Base-by-base conservation (phyloP, 2,888 invertebrate genomes). In the Apamea monoglypha region DNA sequence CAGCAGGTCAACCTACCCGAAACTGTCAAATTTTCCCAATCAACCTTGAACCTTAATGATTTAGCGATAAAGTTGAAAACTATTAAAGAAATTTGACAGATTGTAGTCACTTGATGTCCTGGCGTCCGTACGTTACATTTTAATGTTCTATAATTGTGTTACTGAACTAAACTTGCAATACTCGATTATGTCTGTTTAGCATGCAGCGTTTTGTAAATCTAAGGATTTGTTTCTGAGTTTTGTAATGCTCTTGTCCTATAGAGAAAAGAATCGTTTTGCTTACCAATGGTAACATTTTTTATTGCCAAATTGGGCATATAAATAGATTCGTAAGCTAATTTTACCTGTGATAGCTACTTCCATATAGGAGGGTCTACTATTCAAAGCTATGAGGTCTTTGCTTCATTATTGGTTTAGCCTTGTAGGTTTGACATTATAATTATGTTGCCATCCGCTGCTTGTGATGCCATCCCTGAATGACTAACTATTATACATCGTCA, bases 121-220 rank as follows among this genome's bases (percentile, higher is more conserved):
- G n/a, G n/a, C n/a, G n/a, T n/a, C n/a, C n/a, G n/a, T 53, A n/a
- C 7, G 18, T 21, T 68, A 47, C 32, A 56, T 80, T 56, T 80
- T 50, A 16, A 63, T 44, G n/a, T 53, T 70, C 3, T 61, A 44
- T 21, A 50, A n/a, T 32, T 40, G 29, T 59, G 18, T 56, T n/a
- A 47, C 25, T 69, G 25, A 56, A 47, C 61, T 25, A 81, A n/a
- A 44, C 44, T 32, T 56, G n/a, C 16, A n/a, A 36, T 56, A 59
- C n/a, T n/a, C n/a, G n/a, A 36, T n/a, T 53, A 29, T 40, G 29
- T 40, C 72, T 47, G 32, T 14, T 44, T 25, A 18, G 21, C 40
- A n/a, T n/a, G 29, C 16, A 18, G 50, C 32, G 14, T 25, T 64
- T 47, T 21, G 50, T 66, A 44, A 78, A 50, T 5, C 50, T 14